Evolutionary conservation across 2,888 invertebrate genomes (phyloP), one percentile per base, ranked within the genome.

Genomic region (Xanthorhoe spadicearia): DNA sequence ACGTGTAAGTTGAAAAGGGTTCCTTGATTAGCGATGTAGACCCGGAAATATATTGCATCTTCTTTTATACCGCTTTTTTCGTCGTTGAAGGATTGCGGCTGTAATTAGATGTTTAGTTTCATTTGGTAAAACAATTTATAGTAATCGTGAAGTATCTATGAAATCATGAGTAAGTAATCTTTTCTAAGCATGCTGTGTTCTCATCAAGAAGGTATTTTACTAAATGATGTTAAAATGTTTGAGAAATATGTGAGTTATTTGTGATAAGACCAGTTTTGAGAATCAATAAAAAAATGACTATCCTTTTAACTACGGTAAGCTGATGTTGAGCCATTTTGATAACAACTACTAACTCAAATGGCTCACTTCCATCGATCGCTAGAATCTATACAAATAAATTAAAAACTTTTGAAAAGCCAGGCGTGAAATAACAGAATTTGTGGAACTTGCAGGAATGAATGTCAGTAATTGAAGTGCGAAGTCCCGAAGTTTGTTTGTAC

Each of bases 1-100:
- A 63, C 35, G 54, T 48, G 48, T 50, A 70, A 70, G 68, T 70
- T 73, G 73, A 73, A 71, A 64, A 73, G 73, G 73, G 73, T 73
- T 66, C 50, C 66, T 69, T 73, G 73, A 73, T 71, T 71, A 73
- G 71, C 68, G 55, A 68, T 69, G 65, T 65, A 55, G 62, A 23
- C 28, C 28, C 57, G 48, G 53, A 66, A 60, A 71, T 71, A 58
- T 69, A 66, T 62, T 49, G 63, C 61, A 35, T 50, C 19, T 35
- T 23, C 52, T 18, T 51, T 46, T 50, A 28, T 61, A 57, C 54
- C 46, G 13, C 57, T 49, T 53, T 38, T 59, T 67, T 61, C 57
- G 61, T 61, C 67, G 53, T 53, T 63, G 52, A 52, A 50, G 64
- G 63, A 68, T 68, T 64, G 28, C 49, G 3, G 28, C 19, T 53